These are phyloP conservation scores for Tinea trinotella DNA, from an alignment of 2,888 invertebrate species.

Conservation along the genomic window DNA sequence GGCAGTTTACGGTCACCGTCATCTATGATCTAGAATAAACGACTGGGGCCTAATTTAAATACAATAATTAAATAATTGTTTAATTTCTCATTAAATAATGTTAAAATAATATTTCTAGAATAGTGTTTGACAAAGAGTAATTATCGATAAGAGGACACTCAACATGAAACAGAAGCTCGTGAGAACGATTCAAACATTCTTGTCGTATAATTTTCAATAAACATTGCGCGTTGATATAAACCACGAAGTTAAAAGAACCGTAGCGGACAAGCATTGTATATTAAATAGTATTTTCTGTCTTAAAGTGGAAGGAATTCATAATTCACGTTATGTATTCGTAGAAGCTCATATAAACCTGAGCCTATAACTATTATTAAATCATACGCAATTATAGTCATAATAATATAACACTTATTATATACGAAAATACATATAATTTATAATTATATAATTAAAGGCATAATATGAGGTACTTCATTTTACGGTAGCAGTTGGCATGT, in stretches of 20 bases:
- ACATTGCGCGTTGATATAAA: not conserved
- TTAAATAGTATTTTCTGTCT: not conserved
- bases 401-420: not conserved
- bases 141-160: conserved; percentile 14
- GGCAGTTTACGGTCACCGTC: too few relatives aligned
- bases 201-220: not conserved
- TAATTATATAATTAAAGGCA: too few relatives aligned
- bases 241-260: not conserved
- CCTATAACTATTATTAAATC: not conserved
- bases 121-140: conserved; percentile 4
- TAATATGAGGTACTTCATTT: too few relatives aligned
- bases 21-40: too few relatives aligned
- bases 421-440: not conserved
- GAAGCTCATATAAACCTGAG: not conserved
- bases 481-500: too few relatives aligned
- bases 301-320: not conserved
- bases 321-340: not conserved
- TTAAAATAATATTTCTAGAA: not conserved
- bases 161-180: conserved; percentile 15
- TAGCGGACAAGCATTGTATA: not conserved
- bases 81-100: not conserved
- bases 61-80: too few relatives aligned
- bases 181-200: conserved; percentile 6
- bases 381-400: not conserved
- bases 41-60: too few relatives aligned